Evolutionary conservation across 2,113 vertebrate species (phyloP).

Genomic region (Otocyon megalotis): DNA sequence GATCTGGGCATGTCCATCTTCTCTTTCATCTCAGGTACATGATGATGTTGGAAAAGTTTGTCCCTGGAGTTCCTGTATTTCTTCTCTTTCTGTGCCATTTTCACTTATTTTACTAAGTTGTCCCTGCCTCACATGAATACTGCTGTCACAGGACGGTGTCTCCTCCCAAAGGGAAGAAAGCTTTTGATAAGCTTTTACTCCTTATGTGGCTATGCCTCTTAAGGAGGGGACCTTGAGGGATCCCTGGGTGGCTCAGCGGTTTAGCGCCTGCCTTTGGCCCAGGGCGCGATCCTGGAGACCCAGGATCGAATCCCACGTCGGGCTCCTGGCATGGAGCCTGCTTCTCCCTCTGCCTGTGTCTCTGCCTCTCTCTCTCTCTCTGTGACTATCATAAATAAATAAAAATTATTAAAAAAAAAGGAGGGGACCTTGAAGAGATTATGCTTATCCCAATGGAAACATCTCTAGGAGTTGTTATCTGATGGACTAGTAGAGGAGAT

Average conservation of each 20-base stretch:
- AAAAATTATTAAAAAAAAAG: too few species aligned
- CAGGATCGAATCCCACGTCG: too few species aligned
- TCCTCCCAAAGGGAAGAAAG: conserved; percentile 11
- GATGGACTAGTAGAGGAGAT: background rate
- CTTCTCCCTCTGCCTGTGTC: too few species aligned
- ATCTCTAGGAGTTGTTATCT: background rate
- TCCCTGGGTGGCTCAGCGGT: too few species aligned
- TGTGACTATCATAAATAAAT: too few species aligned
- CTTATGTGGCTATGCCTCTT: background rate
- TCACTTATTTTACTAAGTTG: background rate
- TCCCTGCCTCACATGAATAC: background rate
- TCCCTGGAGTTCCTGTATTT: background rate
- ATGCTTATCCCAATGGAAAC: background rate
- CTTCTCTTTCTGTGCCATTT: background rate
- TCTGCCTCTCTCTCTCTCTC: too few species aligned
- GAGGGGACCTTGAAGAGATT: background rate
- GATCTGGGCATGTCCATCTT: conserved; percentile 15
- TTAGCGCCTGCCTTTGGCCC: too few species aligned
- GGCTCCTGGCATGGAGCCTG: too few species aligned
- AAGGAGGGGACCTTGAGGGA: background rate
- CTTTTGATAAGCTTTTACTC: background rate
- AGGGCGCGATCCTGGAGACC: too few species aligned
- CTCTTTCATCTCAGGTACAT: conserved; percentile 53
- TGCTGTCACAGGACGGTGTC: background rate
- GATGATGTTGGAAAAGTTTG: background rate